Evolutionary conservation across 2,797 vertebrate genomes (phyloP).

Genomic region (Pipistrellus nathusii): DNA sequence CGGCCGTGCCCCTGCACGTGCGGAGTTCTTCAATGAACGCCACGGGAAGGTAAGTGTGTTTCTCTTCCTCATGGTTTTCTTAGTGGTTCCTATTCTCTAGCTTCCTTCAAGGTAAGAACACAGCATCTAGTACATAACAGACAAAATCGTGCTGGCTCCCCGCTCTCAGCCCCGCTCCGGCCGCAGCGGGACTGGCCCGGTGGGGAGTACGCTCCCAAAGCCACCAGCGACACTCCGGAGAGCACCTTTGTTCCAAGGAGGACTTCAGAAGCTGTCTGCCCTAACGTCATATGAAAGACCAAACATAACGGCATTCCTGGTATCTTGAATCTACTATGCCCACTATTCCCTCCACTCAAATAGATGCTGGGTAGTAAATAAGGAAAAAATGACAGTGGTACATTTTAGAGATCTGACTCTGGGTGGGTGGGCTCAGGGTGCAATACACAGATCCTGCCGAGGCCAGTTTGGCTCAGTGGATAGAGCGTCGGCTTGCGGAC

Average conservation of each 20-base stretch:
- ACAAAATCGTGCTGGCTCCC: neutral
- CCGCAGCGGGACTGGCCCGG: neutral
- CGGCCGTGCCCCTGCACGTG: too few relatives aligned
- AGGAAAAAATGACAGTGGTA: neutral
- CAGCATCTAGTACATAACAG: neutral
- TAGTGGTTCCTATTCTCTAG: neutral
- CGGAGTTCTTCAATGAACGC: neutral
- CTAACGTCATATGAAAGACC: neutral
- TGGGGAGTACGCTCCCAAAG: neutral
- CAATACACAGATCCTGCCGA: too few relatives aligned
- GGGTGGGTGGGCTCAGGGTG: too few relatives aligned
- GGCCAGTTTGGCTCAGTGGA: too few relatives aligned
- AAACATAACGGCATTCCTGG: neutral
- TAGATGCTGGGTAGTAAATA: neutral
- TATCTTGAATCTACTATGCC: neutral
- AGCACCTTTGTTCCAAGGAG: neutral
- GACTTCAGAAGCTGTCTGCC: slow-evolving; percentile 36
- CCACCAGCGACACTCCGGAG: neutral
- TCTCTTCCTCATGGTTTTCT: neutral
- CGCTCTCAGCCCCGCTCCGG: neutral
- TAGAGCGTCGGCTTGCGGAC: too few relatives aligned
- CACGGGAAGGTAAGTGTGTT: neutral
- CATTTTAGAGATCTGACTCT: neutral
- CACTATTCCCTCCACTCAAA: neutral
- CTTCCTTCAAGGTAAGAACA: neutral